Evolutionary conservation across 2,888 invertebrate species (phyloP).

Genomic region (Desoria tigrina): DNA sequence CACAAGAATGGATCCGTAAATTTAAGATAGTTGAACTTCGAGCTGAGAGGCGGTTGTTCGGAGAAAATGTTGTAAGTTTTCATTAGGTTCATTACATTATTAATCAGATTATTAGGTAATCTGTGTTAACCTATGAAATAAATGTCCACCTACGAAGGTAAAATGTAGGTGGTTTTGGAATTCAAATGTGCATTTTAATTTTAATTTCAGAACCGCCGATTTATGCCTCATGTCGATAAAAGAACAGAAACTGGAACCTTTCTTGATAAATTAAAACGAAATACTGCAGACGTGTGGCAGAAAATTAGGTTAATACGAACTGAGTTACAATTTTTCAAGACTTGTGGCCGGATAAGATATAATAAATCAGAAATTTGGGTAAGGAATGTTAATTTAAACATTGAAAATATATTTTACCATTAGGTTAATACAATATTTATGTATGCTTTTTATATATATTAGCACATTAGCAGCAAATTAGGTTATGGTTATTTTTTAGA

Average conservation of each 20-base stretch:
- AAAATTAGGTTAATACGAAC: slow-evolving; percentile 15
- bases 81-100: too few relatives aligned
- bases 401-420: background rate
- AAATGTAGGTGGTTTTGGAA: too few relatives aligned
- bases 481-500: too few relatives aligned
- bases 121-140: too few relatives aligned
- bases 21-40: slow-evolving; percentile 16
- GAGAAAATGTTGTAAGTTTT: background rate
- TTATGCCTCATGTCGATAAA: slow-evolving; percentile 20
- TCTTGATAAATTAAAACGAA: slow-evolving; percentile 17
- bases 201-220: slow-evolving; percentile 8
- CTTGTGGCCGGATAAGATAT: background rate
- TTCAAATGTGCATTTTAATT: background rate
- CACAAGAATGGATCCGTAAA: slow-evolving; percentile 34
- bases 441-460: background rate
- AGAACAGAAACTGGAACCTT: slow-evolving; percentile 25
- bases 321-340: slow-evolving; percentile 12
- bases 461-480: background rate
- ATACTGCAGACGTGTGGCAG: background rate
- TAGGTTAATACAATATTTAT: too few relatives aligned
- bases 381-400: background rate
- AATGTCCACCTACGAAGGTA: too few relatives aligned
- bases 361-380: background rate
- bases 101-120: too few relatives aligned
- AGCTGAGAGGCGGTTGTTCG: slow-evolving; percentile 14